Percentiles rank a stretch among this genome's conserved stretches.
These are phyloP conservation scores for Eolophus roseicapilla DNA, from an alignment of 2,113 vertebrate species.

Conservation along the genomic window DNA sequence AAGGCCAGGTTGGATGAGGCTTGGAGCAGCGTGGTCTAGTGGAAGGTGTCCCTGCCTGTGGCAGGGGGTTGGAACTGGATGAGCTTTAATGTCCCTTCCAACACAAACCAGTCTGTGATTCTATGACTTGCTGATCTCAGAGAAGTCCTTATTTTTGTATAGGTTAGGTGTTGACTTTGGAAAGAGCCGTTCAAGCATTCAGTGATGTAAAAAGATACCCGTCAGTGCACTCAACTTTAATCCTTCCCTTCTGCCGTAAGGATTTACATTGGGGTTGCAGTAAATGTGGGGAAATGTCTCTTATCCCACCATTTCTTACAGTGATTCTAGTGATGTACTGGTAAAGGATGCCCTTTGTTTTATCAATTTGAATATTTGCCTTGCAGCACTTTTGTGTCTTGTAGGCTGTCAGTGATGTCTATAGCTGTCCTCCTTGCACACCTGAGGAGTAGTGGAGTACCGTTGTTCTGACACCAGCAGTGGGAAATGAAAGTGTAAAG, in stretches of 20 bases:
- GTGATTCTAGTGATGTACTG: neutral
- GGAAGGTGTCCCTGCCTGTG: neutral
- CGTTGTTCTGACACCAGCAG: neutral
- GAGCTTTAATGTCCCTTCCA: neutral
- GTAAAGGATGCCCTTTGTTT: neutral
- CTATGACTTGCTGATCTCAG: neutral
- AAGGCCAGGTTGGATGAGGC: neutral
- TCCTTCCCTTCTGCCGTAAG: neutral
- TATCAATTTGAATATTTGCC: neutral
- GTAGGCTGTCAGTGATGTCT: neutral
- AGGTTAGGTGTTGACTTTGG: neutral
- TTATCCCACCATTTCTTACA: neutral
- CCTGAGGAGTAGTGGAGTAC: neutral
- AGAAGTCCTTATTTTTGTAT: neutral
- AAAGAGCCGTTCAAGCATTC: neutral
- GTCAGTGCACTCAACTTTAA: neutral
- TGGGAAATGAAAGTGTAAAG: fast-evolving
- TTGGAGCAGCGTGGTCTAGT: neutral
- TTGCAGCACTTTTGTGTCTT: neutral
- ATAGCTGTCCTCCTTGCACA: neutral
- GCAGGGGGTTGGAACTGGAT: neutral
- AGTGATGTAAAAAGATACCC: neutral
- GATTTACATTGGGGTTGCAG: neutral
- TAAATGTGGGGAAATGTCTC: neutral
- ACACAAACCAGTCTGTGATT: neutral